Percentiles rank a stretch among this genome's conserved stretches.
phyloP scores from a whole-genome alignment of 2,113 vertebrate species.

The Tor tambroides region DNA sequence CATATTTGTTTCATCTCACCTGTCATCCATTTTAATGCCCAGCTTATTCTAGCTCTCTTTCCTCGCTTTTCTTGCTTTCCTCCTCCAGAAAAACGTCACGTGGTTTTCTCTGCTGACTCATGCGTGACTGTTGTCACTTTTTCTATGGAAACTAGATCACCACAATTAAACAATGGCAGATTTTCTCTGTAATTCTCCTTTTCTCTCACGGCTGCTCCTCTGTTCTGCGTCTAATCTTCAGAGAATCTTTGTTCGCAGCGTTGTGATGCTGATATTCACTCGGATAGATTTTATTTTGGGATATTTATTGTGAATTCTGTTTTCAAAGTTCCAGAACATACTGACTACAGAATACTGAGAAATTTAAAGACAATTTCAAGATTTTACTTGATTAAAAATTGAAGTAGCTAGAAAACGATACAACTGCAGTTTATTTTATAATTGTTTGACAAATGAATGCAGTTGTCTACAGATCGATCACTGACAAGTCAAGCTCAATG shows the following conservation, averaged over 20 bases:
- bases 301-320: not conserved
- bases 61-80: not conserved
- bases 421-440: not conserved
- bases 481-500: not conserved
- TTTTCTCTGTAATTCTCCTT: not conserved
- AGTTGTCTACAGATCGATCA: not conserved
- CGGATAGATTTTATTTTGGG: not conserved
- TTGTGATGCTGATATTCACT: not conserved
- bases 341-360: too few species aligned
- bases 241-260: not conserved
- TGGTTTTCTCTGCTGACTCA: not conserved
- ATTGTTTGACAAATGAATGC: not conserved
- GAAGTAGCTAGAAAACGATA: not conserved
- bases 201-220: not conserved
- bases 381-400: too few species aligned
- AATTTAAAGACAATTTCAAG: too few species aligned
- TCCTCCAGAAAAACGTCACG: not conserved
- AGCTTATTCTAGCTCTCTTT: not conserved
- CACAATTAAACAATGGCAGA: not conserved
- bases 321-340: not conserved
- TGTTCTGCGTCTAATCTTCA: conserved; percentile 17
- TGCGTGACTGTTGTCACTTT: not conserved
- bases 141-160: not conserved
- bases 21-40: conserved; percentile 70
- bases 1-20: conserved; percentile 77